Evolutionary conservation across 2,888 invertebrate species (phyloP).

Genomic region (Phytoseiulus persimilis): DNA sequence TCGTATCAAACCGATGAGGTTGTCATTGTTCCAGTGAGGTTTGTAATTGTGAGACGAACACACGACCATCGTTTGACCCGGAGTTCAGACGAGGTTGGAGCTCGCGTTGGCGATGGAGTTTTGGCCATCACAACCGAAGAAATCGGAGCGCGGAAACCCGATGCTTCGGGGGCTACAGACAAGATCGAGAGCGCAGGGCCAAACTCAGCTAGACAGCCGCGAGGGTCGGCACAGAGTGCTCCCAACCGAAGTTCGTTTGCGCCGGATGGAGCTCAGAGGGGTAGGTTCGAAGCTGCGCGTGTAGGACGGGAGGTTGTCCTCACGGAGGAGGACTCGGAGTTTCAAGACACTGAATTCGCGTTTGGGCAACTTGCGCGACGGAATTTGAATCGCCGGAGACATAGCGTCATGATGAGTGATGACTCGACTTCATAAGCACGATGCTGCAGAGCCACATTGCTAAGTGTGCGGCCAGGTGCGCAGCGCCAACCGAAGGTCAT

Average conservation of each 20-base stretch:
- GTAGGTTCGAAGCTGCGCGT: too few species aligned
- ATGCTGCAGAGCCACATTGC: too few species aligned
- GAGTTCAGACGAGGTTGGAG: background rate
- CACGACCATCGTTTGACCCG: background rate
- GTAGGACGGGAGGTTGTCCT: too few species aligned
- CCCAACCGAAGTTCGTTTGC: background rate
- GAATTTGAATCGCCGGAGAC: too few species aligned
- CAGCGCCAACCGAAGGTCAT: too few species aligned
- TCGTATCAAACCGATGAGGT: background rate
- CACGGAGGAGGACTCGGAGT: too few species aligned
- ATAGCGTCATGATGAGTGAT: too few species aligned
- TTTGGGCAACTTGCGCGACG: too few species aligned
- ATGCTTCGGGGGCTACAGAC: background rate
- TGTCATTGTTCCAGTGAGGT: background rate
- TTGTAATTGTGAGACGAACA: background rate
- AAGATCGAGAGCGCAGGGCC: background rate
- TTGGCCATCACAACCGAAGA: background rate
- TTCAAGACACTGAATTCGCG: too few species aligned
- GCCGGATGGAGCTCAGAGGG: background rate
- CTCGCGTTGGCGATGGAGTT: background rate
- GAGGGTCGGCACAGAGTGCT: background rate
- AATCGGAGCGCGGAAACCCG: background rate
- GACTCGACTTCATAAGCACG: too few species aligned
- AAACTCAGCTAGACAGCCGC: background rate
- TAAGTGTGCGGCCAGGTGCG: too few species aligned